A percentile compares a stretch with the other conserved stretches of the same genome.
Conservation (phyloP, 2,797 vertebrate genomes). For the Eulemur mongoz region DNA sequence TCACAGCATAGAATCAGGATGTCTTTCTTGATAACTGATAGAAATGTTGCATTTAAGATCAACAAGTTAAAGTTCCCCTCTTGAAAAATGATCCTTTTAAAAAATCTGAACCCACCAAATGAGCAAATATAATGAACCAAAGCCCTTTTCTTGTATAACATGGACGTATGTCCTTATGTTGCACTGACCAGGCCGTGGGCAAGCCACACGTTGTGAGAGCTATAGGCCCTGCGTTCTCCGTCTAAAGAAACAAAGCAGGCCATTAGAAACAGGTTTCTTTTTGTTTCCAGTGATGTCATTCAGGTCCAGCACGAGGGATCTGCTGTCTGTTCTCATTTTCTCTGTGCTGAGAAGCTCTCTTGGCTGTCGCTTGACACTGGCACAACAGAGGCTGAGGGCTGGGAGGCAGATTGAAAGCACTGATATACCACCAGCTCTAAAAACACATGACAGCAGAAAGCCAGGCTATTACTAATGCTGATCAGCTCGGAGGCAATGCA, state of each 20-base stretch:
- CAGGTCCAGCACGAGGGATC: neutral
- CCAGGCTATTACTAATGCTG: conserved; percentile 55
- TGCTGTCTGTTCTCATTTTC: conserved; percentile 51
- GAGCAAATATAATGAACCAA: neutral
- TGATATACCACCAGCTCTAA: conserved; percentile 20
- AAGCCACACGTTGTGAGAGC: neutral
- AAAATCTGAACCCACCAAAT: neutral
- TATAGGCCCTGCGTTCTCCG: too few relatives aligned
- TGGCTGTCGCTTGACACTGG: neutral
- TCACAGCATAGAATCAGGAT: neutral
- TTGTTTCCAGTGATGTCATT: conserved; percentile 48
- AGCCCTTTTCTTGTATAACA: neutral
- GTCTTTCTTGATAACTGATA: neutral
- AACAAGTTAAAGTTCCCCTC: neutral
- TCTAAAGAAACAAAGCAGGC: conserved; percentile 27
- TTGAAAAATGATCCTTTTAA: neutral
- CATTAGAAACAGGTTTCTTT: conserved; percentile 22
- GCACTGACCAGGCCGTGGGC: neutral
- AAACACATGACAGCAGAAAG: conserved; percentile 42
- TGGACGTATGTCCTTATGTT: neutral
- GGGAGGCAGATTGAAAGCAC: neutral
- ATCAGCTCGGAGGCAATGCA: conserved; percentile 72
- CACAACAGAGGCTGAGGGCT: neutral
- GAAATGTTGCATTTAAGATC: neutral
- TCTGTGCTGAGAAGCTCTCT: conserved; percentile 15